Percentiles rank a stretch among this genome's conserved stretches.
These are phyloP conservation scores for Brienomyrus brachyistius DNA, from an alignment of 2,113 vertebrate genomes.

Conservation along the genomic window DNA sequence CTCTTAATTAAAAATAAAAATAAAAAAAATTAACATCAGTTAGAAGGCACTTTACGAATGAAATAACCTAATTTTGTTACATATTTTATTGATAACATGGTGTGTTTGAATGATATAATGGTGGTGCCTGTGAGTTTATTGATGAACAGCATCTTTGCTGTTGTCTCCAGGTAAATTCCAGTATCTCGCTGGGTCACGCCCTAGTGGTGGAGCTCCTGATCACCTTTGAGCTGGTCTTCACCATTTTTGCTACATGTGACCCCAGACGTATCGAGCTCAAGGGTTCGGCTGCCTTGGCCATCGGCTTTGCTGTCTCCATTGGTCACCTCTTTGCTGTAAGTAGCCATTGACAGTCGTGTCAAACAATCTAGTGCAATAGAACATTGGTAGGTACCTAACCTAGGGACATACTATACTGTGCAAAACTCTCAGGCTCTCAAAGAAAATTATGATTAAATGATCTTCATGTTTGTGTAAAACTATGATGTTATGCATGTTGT, in stretches of 20 bases:
- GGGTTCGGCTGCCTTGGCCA: slow-evolving; percentile 80
- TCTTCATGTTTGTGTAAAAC: not conserved
- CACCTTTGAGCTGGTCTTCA: slow-evolving; percentile 93
- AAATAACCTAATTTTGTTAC: not conserved
- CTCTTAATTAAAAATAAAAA: not conserved
- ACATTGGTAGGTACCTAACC: not conserved
- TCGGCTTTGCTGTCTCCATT: slow-evolving; percentile 84
- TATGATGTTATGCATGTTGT: not conserved
- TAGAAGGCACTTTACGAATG: not conserved
- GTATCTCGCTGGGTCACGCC: slow-evolving; percentile 74
- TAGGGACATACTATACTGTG: not conserved
- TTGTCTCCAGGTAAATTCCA: slow-evolving; percentile 66
- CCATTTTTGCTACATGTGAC: slow-evolving; percentile 93
- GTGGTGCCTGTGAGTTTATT: not conserved
- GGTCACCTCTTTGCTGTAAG: slow-evolving; percentile 96
- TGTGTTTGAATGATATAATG: not conserved
- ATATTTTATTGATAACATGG: not conserved
- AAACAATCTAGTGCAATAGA: not conserved
- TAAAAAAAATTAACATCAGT: not conserved
- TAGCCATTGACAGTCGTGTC: slow-evolving; percentile 24
- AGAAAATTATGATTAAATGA: not conserved
- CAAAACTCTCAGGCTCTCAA: not conserved
- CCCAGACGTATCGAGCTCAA: slow-evolving; percentile 81
- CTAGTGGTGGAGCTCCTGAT: slow-evolving; percentile 90
- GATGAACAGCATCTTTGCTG: not conserved